phyloP scores from a whole-genome alignment of 2,888 invertebrate genomes.

The Euclidia mi region DNA sequence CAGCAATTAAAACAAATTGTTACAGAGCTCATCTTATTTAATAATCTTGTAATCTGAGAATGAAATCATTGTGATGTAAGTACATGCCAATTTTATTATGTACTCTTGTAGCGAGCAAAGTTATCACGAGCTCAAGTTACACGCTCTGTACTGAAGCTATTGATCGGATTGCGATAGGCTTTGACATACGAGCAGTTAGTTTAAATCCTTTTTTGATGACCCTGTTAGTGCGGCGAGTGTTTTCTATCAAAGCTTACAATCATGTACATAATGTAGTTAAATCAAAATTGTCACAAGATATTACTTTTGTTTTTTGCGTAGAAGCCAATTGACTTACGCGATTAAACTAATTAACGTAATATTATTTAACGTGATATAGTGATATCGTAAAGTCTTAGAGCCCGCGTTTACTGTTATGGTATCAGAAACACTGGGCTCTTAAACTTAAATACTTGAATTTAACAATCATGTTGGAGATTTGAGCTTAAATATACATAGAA shows the following conservation, averaged over 20 bases:
- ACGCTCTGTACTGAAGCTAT: conserved; percentile 22
- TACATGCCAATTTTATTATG: background rate
- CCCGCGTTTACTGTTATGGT: background rate
- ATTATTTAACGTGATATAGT: background rate
- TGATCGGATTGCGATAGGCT: conserved; percentile 37
- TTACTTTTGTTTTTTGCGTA: conserved; percentile 22
- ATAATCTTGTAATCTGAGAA: no score
- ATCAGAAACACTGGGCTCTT: background rate
- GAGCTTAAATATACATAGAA: no score
- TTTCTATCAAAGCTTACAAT: conserved; percentile 26
- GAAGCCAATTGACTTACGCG: conserved; percentile 10
- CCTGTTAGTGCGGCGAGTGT: conserved; percentile 25
- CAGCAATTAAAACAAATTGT: no score
- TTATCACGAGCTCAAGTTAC: conserved; percentile 17
- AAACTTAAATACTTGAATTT: background rate
- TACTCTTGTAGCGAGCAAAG: conserved; percentile 2
- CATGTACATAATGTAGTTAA: conserved; percentile 9
- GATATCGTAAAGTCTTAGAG: background rate
- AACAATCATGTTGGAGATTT: no score
- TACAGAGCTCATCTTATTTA: no score
- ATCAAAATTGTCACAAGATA: conserved; percentile 32
- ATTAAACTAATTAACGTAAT: background rate
- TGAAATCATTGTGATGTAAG: no score
- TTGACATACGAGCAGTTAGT: conserved; percentile 37
- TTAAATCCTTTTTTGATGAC: conserved; percentile 46